Base-by-base conservation (phyloP, 2,113 vertebrate species). In the Corvus hawaiiensis region DNA sequence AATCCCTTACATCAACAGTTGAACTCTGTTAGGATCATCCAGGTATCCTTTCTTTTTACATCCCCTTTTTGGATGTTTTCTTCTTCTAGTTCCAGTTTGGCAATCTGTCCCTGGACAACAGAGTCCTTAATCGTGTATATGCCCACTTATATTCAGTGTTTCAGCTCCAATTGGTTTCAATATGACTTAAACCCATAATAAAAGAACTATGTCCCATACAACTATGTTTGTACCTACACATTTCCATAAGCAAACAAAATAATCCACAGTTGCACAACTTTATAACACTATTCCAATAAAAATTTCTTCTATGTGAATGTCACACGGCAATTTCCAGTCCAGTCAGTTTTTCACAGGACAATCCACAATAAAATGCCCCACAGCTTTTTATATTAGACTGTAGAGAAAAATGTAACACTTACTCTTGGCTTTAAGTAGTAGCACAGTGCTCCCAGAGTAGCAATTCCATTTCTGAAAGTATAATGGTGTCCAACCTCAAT, bases 351-450 rank as follows among this genome's bases (percentile, higher is more conserved):
- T 66, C 77, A 69, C 32, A 82, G 49, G 56, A 56, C n/a, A 62
- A 54, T 33, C 23, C 77, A 82, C 41, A 52, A 87, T 79, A 82
- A 94, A 94, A 95, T 64, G 64, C 58, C 37, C 77, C 77, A 75
- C 17, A 79, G 68, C 43, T 66, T 90, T 96, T 89, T 66, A 52
- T 23, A 82, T 39, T 2, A 58, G 72, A 76, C 30, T 56, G 37
- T 58, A 91, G 91, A 94, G 84, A 72, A 73, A 96, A 55, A 73
- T 39, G 5, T 10, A 90, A 85, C 28, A 73, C 46, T 79, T 74
- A 26, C 48, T 87, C 61, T 75, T 73, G 44, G 48, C 61, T 91
- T 75, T 89, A 87, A 93, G 62, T 44, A 32, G 39, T 28, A 87
- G 39, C 61, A 77, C 33, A 22, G 44, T n/a, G 49, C 19, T 96